Evolutionary conservation across 2,888 invertebrate genomes (phyloP).

Genomic region (Patella ulyssiponensis): DNA sequence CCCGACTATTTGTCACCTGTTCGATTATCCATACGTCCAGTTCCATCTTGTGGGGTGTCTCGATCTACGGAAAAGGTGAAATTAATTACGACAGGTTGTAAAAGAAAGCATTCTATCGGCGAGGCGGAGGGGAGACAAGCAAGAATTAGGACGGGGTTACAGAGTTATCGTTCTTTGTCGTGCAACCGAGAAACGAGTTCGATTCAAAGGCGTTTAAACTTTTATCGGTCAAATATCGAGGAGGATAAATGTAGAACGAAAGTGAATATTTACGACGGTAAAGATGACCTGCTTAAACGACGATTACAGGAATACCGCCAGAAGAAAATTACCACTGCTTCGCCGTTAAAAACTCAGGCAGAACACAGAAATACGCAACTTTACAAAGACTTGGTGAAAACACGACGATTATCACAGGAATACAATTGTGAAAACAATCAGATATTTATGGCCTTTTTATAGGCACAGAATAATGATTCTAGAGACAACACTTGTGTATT

Average conservation of each 20-base stretch:
- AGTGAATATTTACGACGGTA: background rate
- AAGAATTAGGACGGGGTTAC: background rate
- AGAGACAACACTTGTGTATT: too few species aligned
- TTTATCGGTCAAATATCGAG: background rate
- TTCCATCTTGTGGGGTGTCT: background rate
- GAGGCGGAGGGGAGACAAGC: background rate
- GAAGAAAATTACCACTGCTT: background rate
- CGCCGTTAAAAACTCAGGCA: background rate
- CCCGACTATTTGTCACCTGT: background rate
- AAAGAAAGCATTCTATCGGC: background rate
- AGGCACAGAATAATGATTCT: too few species aligned
- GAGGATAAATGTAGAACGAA: background rate
- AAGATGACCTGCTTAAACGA: background rate
- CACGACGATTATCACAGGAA: background rate
- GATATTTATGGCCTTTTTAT: too few species aligned
- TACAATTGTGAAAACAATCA: too few species aligned
- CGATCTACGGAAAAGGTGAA: background rate
- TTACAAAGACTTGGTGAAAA: background rate
- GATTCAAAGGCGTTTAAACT: background rate
- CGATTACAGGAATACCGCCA: background rate
- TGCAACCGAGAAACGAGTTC: background rate
- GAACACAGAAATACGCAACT: background rate
- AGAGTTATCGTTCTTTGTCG: conserved; percentile 1
- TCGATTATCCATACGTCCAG: background rate
- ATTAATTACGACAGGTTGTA: background rate